Evolutionary conservation across 2,113 vertebrate genomes (phyloP).

Genomic region (Gymnobelideus leadbeateri): DNA sequence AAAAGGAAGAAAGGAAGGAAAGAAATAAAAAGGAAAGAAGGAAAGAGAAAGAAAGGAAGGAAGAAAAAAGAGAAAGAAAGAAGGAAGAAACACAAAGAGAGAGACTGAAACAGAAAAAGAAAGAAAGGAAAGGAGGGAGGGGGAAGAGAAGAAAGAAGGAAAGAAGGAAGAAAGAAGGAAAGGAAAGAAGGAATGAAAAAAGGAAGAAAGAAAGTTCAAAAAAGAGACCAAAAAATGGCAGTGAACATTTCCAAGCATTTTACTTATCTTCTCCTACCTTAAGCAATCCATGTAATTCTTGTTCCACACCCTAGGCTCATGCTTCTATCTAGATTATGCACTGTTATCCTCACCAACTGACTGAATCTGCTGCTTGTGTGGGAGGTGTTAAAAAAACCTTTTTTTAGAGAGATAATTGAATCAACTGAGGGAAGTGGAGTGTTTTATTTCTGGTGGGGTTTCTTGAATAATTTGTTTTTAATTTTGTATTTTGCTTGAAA

Average conservation of each 20-base stretch:
- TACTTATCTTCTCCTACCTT: constrained; percentile 47
- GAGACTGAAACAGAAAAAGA: background rate
- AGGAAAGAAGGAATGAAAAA: background rate
- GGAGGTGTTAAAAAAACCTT: constrained; percentile 83
- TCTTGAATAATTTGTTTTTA: constrained; percentile 66
- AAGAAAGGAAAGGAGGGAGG: background rate
- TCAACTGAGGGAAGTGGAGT: constrained; percentile 72
- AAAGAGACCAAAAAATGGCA: background rate
- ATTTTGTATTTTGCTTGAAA: constrained; percentile 52
- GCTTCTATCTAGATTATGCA: constrained; percentile 77
- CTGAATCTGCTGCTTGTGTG: constrained; percentile 80
- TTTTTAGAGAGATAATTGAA: constrained; percentile 85
- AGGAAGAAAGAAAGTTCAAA: background rate
- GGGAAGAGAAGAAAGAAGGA: background rate
- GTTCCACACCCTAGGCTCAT: constrained; percentile 60
- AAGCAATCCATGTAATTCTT: constrained; percentile 69
- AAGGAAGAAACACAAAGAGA: background rate
- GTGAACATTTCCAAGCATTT: constrained; percentile 45
- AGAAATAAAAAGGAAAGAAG: too few species aligned
- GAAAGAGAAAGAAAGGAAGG: too few species aligned
- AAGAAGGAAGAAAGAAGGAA: background rate
- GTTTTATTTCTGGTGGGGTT: constrained; percentile 80
- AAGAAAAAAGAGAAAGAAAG: background rate
- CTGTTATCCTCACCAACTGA: constrained; percentile 78
- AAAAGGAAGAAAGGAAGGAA: too few species aligned